Evolutionary conservation across 1,140 invertebrate genomes (phyloP).

Genomic region (Marisa cornuarietis): DNA sequence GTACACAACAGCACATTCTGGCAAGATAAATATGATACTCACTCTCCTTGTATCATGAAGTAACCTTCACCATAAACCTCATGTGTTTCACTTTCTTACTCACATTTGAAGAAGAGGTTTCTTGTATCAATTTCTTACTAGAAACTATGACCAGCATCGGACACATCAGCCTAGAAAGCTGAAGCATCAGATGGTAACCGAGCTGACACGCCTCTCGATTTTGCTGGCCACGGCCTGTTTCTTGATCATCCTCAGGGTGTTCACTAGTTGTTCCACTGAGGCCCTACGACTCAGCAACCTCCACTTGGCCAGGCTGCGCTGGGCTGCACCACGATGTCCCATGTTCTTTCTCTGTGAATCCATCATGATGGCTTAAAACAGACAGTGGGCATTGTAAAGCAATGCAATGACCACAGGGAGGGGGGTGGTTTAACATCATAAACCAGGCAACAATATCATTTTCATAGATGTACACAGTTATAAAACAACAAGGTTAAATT

Average conservation of each 20-base stretch:
- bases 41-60: too few species aligned
- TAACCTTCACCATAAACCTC: too few species aligned
- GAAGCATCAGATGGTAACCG: not conserved
- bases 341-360: conserved; percentile 27
- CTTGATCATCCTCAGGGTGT: conserved; percentile 37
- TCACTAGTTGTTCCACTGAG: conserved; percentile 33
- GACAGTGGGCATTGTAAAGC: not conserved
- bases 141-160: too few species aligned
- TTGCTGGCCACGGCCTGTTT: conserved; percentile 37
- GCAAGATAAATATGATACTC: too few species aligned
- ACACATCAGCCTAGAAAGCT: too few species aligned
- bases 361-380: conserved; percentile 39
- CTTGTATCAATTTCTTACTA: too few species aligned
- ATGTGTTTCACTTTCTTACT: too few species aligned
- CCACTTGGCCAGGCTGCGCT: conserved; percentile 48
- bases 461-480: not conserved
- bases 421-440: too few species aligned
- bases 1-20: too few species aligned
- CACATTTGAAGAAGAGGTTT: too few species aligned
- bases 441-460: not conserved
- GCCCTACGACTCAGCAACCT: conserved; percentile 43
- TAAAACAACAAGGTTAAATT: not conserved
- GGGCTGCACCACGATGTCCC: conserved; percentile 28
- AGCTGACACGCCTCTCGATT: conserved; percentile 34
- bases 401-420: too few species aligned